Base-by-base conservation (phyloP, 2,888 invertebrate species). In the Prosopocoilus inquinatus region DNA sequence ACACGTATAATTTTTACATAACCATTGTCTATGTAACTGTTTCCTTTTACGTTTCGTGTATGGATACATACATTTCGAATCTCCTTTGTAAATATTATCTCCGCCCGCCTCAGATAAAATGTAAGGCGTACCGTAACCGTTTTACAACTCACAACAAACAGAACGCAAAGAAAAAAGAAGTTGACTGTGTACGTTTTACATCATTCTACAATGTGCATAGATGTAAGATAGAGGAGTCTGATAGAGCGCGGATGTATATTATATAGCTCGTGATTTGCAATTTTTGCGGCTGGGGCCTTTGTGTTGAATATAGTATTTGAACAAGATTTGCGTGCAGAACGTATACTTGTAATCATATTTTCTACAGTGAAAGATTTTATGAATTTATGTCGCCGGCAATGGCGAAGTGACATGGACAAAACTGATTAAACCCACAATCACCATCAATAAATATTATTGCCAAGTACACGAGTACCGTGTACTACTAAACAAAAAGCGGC, bases 211-310 rank as follows among this genome's bases (percentile, higher is more conserved):
- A 50, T 43, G 41, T 50, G 50, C 20, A 50, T 50, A 50, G 34
- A 50, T 43, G 50, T 50, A 34, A 50, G 43, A 50, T 50, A 43
- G n/a, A n/a, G n/a, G n/a, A n/a, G 41, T 33, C 43, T 32, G 43
- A 33, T 33, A 50, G 20, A 28, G 41, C 12, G 49, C 28, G 41
- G 15, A 50, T 12, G 50, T 50, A 50, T 33, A 50, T 41, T 50
- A 50, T 41, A 50, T 41, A 50, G 41, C 41, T 50, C 50, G 50
- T 50, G 50, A 50, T 41, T 50, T 43, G 50, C 34, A 9, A 49
- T 49, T 49, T 49, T 49, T 38, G 28, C 16, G 41, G 9, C 28
- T 41, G 39, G 12, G 11, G 9, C 32, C 39, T 41, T 33, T 41
- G 32, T 50, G 38, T 12, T 16, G 9, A 9, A 34, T 13, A 50